Conservation (phyloP, 1,140 invertebrate genomes). For the Drosophila repletoides region DNA sequence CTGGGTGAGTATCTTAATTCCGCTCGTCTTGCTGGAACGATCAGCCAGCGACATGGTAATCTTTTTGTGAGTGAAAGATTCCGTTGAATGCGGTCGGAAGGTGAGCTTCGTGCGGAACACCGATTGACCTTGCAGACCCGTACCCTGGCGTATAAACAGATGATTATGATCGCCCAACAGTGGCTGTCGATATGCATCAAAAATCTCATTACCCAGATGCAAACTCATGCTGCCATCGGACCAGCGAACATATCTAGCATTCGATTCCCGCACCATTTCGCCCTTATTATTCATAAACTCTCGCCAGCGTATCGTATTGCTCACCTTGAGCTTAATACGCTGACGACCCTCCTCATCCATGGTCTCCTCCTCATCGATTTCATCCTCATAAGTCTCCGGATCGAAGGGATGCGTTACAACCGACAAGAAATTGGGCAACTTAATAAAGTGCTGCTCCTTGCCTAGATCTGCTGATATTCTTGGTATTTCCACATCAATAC, state of each 20-base stretch:
- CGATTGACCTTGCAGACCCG: slow-evolving; percentile 98
- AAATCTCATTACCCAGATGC: slow-evolving; percentile 98
- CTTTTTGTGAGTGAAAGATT: slow-evolving; percentile 99
- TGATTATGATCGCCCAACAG: slow-evolving; percentile 95
- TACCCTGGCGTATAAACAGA: slow-evolving; percentile 97
- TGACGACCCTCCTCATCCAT: slow-evolving; percentile 98
- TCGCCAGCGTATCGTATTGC: slow-evolving; percentile 99
- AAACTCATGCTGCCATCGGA: slow-evolving; percentile 99
- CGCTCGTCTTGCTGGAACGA: slow-evolving; percentile 96
- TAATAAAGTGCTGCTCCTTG: slow-evolving; percentile 96
- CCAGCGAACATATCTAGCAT: slow-evolving; percentile 97
- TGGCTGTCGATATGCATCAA: slow-evolving; percentile 97
- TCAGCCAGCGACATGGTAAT: slow-evolving; percentile 99
- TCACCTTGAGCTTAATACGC: slow-evolving; percentile 95
- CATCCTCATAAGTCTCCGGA: slow-evolving; percentile 97
- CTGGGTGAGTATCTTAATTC: slow-evolving; percentile 97
- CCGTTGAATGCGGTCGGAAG: slow-evolving; percentile 98
- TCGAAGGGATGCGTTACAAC: slow-evolving; percentile 97
- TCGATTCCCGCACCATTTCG: slow-evolving; percentile 94
- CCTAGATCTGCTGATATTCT: slow-evolving; percentile 96
- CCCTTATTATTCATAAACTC: slow-evolving; percentile 92
- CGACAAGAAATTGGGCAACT: slow-evolving; percentile 95
- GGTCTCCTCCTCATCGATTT: slow-evolving; percentile 99
- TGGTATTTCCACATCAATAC: slow-evolving; percentile 98
- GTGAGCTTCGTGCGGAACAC: slow-evolving; percentile 98